Base-by-base conservation (phyloP, 2,888 invertebrate genomes). In the Eupithecia centaureata region DNA sequence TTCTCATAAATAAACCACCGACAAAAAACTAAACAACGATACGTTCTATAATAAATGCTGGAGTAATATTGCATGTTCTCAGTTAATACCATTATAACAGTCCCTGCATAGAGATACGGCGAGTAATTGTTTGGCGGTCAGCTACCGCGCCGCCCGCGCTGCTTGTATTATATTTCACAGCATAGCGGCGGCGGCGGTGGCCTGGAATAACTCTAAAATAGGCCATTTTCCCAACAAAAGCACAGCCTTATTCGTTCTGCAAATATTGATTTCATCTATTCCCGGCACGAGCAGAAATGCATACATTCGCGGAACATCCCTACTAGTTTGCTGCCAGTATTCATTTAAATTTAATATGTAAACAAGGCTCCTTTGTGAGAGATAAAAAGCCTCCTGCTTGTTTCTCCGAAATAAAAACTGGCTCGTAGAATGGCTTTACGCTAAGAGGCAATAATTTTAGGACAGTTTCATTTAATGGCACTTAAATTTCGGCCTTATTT, bases 1-100 rank as follows among this genome's bases (percentile, higher is more conserved):
- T 84, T 78, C 86, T 79, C 86, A 85, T 88, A 86, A 87, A 86
- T 86, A 86, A 82, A 80, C 82, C 76, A 79, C 79, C 76, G 70
- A 73, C 84, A 87, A 86, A 75, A 87, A 87, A 86, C 83, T 79
- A 81, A 80, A 76, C 78, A 81, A 75, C 71, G 67, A 76, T 74
- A 73, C 73, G 73, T 76, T 77, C 73, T 58, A 72, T 76, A 77
- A 80, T 81, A 80, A 79, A 10, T 76, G 73, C 73, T 68, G 61
- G 61, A 67, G 74, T 74, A 74, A 64, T 57, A 32, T 60, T 60
- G 51, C 28, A 18, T 30, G 4, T 15, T 56, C 30, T 30, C 10
- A n/a, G 56, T 32, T 30, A 56, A 56, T 32, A 52, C 52, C 52
- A 27, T 27, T 52, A 22, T 52, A 15, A 27, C 13, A 52, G 25